phyloP scores from a whole-genome alignment of 64 coral and sea anemone species.

The Actinia equina region DNA sequence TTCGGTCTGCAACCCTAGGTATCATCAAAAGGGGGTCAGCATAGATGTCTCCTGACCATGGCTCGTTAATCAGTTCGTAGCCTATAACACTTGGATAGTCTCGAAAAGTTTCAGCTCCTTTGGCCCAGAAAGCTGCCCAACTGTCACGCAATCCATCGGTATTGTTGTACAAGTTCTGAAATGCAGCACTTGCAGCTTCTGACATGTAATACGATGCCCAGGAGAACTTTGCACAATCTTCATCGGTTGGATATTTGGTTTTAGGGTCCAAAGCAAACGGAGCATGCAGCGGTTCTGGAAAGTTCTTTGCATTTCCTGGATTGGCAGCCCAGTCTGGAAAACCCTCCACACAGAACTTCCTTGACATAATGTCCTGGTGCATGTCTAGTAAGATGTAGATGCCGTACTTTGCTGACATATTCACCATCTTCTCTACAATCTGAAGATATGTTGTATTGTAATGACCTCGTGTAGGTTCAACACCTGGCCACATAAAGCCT shows the following conservation, averaged over 20 bases:
- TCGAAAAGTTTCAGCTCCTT: conserved; percentile 71
- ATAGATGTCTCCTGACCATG: conserved; percentile 89
- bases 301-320: conserved; percentile 53
- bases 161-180: conserved; percentile 94
- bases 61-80: conserved; percentile 98
- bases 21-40: conserved; percentile 70
- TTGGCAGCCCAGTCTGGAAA: conserved; percentile 85
- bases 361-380: conserved; percentile 87
- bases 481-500: conserved; percentile 83
- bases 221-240: conserved; percentile 75
- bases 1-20: conserved; percentile 67
- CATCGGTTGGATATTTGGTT: conserved; percentile 62
- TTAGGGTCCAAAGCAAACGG: conserved; percentile 69
- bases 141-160: conserved; percentile 77
- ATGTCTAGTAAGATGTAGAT: conserved; percentile 86
- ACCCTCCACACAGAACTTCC: conserved; percentile 79
- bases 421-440: conserved; percentile 68
- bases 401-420: conserved; percentile 66
- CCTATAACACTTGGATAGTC: conserved; percentile 85
- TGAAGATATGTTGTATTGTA: conserved; percentile 81
- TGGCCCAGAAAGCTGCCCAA: conserved; percentile 89
- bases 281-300: conserved; percentile 67
- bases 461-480: conserved; percentile 62
- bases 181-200: conserved; percentile 79
- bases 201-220: conserved; percentile 84